phyloP scores from a whole-genome alignment of 2,113 vertebrate genomes.

The Festucalex cinctus region DNA sequence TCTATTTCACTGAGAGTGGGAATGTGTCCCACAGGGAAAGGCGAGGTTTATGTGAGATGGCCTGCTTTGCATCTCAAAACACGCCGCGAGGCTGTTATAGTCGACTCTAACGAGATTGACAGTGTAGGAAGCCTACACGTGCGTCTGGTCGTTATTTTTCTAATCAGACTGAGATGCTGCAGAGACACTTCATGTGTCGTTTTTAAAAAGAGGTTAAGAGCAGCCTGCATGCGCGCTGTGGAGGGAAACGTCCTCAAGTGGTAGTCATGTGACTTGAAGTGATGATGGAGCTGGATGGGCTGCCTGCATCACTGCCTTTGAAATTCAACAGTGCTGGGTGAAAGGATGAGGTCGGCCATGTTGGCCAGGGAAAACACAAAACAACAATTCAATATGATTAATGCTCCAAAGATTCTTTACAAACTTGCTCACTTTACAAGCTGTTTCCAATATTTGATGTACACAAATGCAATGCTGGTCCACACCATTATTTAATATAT shows the following conservation, averaged over 20 bases:
- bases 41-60: conserved; percentile 61
- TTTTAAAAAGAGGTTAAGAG: conserved; percentile 33
- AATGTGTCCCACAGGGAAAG: conserved; percentile 57
- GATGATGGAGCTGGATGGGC: conserved; percentile 66
- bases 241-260: conserved; percentile 62
- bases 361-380: background rate
- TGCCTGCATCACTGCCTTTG: conserved; percentile 50
- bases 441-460: background rate
- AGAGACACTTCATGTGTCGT: conserved; percentile 10
- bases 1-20: conserved; percentile 42
- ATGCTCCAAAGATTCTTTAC: background rate
- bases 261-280: conserved; percentile 58
- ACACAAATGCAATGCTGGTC: background rate
- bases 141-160: conserved; percentile 7
- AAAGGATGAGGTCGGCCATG: background rate
- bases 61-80: conserved; percentile 57
- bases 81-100: conserved; percentile 35
- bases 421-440: background rate
- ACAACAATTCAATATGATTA: background rate
- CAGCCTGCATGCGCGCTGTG: conserved; percentile 27
- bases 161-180: background rate
- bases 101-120: conserved; percentile 33
- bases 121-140: conserved; percentile 10
- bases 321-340: conserved; percentile 30
- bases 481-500: too few species aligned